Conservation (phyloP, 1,140 invertebrate genomes). For the Nephotettix cincticeps region DNA sequence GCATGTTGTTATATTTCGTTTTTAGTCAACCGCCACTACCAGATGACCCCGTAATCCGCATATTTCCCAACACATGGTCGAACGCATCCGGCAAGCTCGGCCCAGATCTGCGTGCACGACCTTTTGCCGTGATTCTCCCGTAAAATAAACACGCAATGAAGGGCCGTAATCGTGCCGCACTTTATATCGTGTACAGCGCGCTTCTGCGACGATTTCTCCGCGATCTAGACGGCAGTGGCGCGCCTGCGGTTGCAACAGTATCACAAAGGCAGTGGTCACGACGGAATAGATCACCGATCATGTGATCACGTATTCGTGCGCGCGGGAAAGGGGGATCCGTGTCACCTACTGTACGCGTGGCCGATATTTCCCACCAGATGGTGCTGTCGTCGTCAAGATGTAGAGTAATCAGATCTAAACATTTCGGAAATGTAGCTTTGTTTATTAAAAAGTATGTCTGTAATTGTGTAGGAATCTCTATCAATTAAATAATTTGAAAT, state of each 20-base stretch:
- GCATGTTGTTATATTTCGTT: too few relatives aligned
- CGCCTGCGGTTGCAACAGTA: background rate
- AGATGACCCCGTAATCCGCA: too few relatives aligned
- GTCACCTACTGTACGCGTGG: background rate
- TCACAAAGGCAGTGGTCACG: constrained; percentile 7
- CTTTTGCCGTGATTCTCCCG: background rate
- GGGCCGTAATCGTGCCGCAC: background rate
- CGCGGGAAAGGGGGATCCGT: background rate
- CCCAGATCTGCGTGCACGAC: too few relatives aligned
- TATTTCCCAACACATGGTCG: too few relatives aligned
- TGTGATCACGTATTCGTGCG: background rate
- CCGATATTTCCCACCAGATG: background rate
- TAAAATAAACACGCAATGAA: background rate
- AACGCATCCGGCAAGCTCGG: too few relatives aligned
- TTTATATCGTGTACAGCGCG: background rate
- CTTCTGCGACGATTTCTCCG: constrained; percentile 2
- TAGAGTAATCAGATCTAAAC: too few relatives aligned
- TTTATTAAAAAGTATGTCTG: too few relatives aligned
- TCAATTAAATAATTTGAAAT: too few relatives aligned
- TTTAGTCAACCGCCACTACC: too few relatives aligned
- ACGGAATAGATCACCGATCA: background rate
- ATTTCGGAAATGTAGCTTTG: too few relatives aligned
- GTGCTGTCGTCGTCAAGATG: too few relatives aligned
- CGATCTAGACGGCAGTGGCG: background rate
- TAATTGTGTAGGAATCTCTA: too few relatives aligned